Percentiles rank a stretch among this genome's conserved stretches.
Evolutionary conservation across 2,113 vertebrate species (phyloP).

Genomic region (Cyrtonyx montezumae): DNA sequence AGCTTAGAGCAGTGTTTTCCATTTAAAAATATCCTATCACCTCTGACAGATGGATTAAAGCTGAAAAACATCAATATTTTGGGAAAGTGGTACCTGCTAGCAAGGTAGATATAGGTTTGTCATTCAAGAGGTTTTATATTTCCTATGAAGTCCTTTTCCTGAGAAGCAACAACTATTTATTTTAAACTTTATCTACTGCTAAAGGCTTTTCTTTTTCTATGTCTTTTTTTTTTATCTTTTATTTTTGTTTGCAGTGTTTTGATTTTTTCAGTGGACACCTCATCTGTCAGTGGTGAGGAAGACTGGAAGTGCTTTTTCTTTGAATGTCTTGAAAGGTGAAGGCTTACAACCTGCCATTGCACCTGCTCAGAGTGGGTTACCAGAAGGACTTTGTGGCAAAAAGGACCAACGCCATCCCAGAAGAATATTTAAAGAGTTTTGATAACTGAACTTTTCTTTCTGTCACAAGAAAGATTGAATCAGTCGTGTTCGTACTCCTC

Average conservation of each 20-base stretch:
- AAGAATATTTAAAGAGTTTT: background rate
- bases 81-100: conserved; percentile 53
- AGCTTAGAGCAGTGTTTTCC: conserved; percentile 48
- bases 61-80: conserved; percentile 61
- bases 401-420: background rate
- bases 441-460: background rate
- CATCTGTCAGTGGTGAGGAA: background rate
- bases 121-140: conserved; percentile 53
- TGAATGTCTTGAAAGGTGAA: background rate
- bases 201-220: background rate
- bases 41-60: conserved; percentile 67
- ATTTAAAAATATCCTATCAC: conserved; percentile 62
- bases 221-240: too few species aligned
- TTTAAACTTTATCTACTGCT: conserved; percentile 32
- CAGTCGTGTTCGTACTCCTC: background rate
- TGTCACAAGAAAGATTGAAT: background rate
- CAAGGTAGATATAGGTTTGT: conserved; percentile 28
- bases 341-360: background rate
- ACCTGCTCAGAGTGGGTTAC: background rate
- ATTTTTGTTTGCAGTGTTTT: background rate
- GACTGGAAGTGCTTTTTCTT: background rate
- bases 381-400: background rate
- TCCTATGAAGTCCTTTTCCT: conserved; percentile 31
- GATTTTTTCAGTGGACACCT: background rate
- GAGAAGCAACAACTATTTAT: conserved; percentile 20